Evolutionary conservation across 2,113 vertebrate species (phyloP).

Genomic region (Tachysurus fulvidraco): DNA sequence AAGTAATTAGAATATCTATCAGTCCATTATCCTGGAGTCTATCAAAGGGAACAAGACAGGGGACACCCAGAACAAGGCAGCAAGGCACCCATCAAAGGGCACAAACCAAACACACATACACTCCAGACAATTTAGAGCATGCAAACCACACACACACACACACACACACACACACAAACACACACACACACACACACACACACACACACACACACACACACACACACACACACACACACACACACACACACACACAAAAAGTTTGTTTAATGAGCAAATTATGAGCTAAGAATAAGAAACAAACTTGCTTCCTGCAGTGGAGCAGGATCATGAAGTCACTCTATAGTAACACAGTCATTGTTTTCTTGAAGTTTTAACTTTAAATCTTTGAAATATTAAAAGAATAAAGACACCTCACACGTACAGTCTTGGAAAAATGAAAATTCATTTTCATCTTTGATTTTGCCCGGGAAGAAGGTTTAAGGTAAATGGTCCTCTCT

Average conservation of each 20-base stretch:
- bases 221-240: neutral
- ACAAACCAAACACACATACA: neutral
- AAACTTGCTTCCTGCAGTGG: neutral
- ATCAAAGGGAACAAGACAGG: no score
- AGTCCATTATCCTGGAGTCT: no score
- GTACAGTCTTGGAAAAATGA: neutral
- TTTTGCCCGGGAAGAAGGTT: neutral
- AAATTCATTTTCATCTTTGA: neutral
- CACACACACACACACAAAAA: no score
- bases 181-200: neutral
- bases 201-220: no score
- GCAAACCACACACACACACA: neutral
- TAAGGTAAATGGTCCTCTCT: neutral
- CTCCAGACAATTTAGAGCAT: no score
- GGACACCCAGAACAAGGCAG: no score
- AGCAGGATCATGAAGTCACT: neutral
- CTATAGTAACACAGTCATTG: neutral
- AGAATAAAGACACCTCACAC: neutral
- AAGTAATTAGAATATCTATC: neutral
- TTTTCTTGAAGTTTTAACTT: neutral
- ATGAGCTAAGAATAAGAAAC: neutral
- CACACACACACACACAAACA: neutral
- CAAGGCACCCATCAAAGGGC: no score
- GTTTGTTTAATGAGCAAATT: neutral
- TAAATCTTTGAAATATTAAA: no score